These are phyloP conservation scores for Chrysomallon squamiferum DNA, from an alignment of 1,140 invertebrate species.

Conservation along the genomic window DNA sequence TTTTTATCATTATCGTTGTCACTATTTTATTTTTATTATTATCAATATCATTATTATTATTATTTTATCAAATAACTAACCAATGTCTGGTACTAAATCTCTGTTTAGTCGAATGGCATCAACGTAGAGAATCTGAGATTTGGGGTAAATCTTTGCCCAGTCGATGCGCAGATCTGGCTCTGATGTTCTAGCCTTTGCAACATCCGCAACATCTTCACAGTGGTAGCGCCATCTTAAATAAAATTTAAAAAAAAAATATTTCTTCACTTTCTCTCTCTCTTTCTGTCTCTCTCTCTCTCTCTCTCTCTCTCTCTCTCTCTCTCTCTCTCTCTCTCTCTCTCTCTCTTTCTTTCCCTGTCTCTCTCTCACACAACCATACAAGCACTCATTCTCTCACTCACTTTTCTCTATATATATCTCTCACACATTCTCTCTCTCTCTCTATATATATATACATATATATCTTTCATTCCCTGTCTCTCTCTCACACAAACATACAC, in stretches of 20 bases:
- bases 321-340: neutral
- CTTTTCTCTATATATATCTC: neutral
- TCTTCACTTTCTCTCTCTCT: neutral
- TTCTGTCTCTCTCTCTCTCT: neutral
- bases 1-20: too few species aligned
- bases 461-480: neutral
- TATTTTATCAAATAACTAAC: neutral
- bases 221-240: conserved; percentile 21
- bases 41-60: too few species aligned
- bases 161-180: conserved; percentile 14
- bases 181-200: neutral
- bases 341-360: neutral
- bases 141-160: neutral
- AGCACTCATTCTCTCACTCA: conserved; percentile 4
- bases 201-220: conserved; percentile 29
- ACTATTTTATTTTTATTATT: too few species aligned
- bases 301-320: neutral
- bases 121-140: conserved; percentile 18
- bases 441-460: neutral
- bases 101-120: conserved; percentile 26
- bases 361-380: neutral
- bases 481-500: neutral
- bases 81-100: neutral
- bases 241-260: neutral
- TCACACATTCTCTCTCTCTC: too few species aligned